These are phyloP conservation scores for Camarhynchus parvulus DNA, from an alignment of 2,113 vertebrate species.

Conservation along the genomic window DNA sequence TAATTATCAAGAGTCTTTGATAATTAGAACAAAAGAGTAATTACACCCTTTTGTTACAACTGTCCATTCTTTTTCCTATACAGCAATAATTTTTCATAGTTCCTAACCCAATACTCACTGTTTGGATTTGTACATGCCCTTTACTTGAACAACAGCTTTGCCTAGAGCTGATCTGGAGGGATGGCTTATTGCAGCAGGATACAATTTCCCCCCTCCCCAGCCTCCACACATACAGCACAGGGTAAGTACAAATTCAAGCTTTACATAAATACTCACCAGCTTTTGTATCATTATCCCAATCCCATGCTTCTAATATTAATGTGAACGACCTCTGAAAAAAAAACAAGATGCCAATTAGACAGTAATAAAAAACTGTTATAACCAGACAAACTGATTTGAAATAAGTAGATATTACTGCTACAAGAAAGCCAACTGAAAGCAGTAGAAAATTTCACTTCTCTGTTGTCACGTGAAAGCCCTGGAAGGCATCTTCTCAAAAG, in stretches of 20 bases:
- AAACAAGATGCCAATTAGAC: conserved; percentile 35
- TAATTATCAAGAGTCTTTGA: background rate
- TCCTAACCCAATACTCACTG: background rate
- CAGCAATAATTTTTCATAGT: background rate
- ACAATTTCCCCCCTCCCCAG: too few relatives aligned
- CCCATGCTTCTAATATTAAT: conserved; percentile 92
- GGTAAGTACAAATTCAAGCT: background rate
- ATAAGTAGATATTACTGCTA: background rate
- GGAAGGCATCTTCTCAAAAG: conserved; percentile 10
- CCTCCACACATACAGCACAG: background rate
- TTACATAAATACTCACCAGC: conserved; percentile 81
- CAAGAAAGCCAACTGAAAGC: background rate
- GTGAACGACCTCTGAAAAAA: conserved; percentile 88
- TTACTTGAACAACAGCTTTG: background rate
- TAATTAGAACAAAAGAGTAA: background rate
- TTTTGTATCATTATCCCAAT: conserved; percentile 89
- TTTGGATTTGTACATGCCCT: background rate
- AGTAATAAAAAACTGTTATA: background rate
- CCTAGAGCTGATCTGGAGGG: background rate
- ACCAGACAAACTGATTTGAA: background rate
- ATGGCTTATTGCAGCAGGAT: background rate
- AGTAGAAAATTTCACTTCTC: background rate
- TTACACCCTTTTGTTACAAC: background rate
- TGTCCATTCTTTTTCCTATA: background rate
- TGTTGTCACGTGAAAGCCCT: background rate